These are phyloP conservation scores for Xestia c-nigrum DNA, from an alignment of 2,888 invertebrate species.

Conservation along the genomic window DNA sequence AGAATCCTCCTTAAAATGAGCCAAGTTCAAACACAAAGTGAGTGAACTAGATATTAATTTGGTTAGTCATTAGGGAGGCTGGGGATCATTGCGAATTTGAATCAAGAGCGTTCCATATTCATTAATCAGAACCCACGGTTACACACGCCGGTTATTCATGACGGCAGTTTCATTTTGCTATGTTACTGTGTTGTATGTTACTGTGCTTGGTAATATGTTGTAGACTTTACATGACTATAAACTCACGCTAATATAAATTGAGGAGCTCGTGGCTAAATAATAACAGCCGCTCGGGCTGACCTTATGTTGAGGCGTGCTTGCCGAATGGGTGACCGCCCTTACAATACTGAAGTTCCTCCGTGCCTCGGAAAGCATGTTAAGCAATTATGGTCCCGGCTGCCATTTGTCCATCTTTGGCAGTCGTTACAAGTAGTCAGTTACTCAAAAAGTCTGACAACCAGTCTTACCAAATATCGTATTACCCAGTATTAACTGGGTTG, in stretches of 20 bases:
- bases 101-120: conserved; percentile 65
- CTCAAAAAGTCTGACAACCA: no score
- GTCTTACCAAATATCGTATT: no score
- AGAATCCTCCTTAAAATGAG: not conserved
- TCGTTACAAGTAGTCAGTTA: no score
- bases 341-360: no score
- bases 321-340: no score
- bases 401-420: no score
- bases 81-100: conserved; percentile 64
- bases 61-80: conserved; percentile 64
- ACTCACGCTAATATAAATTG: not conserved
- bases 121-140: conserved; percentile 53
- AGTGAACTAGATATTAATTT: conserved; percentile 60
- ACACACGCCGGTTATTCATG: conserved; percentile 51
- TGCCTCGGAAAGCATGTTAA: no score
- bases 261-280: no score
- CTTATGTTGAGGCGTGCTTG: no score
- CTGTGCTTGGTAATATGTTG: not conserved
- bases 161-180: conserved; percentile 9
- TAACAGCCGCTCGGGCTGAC: no score
- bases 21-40: conserved; percentile 33
- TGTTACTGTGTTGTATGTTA: conserved; percentile 7
- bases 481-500: no score
- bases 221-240: not conserved
- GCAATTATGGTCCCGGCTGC: no score